These are phyloP conservation scores for Pecten maximus DNA, from an alignment of 2,888 invertebrate genomes.

Conservation along the genomic window DNA sequence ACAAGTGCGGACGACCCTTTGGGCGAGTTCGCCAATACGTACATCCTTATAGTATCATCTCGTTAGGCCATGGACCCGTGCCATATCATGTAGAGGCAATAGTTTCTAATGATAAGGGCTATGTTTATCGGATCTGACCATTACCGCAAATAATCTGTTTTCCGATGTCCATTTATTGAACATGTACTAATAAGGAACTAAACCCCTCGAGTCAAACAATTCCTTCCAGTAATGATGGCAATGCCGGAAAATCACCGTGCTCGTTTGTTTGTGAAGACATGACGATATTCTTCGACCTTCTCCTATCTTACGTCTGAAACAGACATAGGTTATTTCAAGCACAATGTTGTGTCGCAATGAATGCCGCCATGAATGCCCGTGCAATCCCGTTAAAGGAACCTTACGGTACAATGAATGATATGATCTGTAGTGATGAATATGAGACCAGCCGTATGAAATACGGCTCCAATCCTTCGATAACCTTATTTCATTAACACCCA, in stretches of 20 bases:
- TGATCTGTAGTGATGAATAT: constrained; percentile 4
- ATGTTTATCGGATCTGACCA: constrained; percentile 19
- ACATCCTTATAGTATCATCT: not conserved
- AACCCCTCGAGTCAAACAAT: not conserved
- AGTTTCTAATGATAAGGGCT: not conserved
- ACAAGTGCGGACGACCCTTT: not conserved
- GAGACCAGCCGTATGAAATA: not conserved
- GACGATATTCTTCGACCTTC: not conserved
- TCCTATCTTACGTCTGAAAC: not conserved
- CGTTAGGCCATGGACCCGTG: not conserved
- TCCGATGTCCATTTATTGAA: not conserved
- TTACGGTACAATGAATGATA: not conserved
- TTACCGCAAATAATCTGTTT: constrained; percentile 29
- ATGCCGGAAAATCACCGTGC: not conserved
- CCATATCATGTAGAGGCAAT: not conserved
- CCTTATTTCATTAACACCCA: not conserved
- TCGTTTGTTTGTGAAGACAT: not conserved
- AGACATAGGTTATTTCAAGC: not conserved
- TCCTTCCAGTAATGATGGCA: not conserved
- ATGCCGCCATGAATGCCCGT: not conserved
- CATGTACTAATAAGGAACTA: not conserved
- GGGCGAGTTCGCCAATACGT: not conserved
- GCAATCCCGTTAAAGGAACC: not conserved
- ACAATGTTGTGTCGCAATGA: not conserved
- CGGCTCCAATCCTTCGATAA: not conserved